These are phyloP conservation scores for Hyposoter didymator DNA, from an alignment of 2,888 invertebrate species.

Conservation along the genomic window DNA sequence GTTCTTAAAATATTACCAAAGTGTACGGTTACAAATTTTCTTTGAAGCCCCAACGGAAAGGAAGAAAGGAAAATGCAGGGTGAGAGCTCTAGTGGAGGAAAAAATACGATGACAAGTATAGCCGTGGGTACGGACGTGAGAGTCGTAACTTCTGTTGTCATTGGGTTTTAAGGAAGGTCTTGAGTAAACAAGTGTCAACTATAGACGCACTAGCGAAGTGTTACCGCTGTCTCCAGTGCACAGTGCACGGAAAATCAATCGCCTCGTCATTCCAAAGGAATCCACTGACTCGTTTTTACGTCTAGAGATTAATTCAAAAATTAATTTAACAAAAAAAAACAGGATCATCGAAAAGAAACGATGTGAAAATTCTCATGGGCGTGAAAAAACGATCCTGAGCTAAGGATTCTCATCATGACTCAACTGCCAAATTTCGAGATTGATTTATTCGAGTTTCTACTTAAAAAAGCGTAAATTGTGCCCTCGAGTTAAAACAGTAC, in stretches of 20 bases:
- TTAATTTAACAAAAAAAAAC: neutral
- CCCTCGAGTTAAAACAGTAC: neutral
- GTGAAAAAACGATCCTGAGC: neutral
- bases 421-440: neutral
- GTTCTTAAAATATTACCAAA: constrained; percentile 66
- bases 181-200: constrained; percentile 50
- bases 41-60: constrained; percentile 42
- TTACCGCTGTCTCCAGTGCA: constrained; percentile 14
- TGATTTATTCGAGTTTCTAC: neutral
- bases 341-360: neutral
- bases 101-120: constrained; percentile 58
- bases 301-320: neutral
- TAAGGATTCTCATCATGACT: neutral
- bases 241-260: neutral
- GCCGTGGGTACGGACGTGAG: constrained; percentile 64
- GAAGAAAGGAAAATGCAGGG: constrained; percentile 50
- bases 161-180: constrained; percentile 25
- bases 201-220: constrained; percentile 19
- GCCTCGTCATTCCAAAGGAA: neutral
- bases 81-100: constrained; percentile 33
- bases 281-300: neutral
- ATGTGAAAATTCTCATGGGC: neutral
- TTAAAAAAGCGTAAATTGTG: neutral
- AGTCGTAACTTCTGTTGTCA: constrained; percentile 48
- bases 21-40: constrained; percentile 71